These are phyloP conservation scores for Liasis olivaceus DNA, from an alignment of 2,797 vertebrate genomes.

Conservation along the genomic window DNA sequence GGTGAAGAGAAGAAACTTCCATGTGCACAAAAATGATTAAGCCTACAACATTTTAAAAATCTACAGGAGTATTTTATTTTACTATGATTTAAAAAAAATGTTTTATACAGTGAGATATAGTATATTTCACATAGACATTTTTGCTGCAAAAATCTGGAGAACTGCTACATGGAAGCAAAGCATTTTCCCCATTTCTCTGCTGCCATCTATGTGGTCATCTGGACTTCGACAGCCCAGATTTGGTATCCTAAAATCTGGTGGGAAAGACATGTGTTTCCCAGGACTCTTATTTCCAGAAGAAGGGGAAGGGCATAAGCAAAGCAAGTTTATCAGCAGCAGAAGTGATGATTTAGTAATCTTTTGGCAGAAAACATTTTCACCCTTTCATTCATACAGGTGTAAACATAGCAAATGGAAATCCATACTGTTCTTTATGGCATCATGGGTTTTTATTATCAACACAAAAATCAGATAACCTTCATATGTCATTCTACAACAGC, in stretches of 20 bases:
- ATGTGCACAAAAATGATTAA: not conserved
- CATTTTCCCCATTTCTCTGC: not conserved
- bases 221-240: not conserved
- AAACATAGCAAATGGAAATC: constrained; percentile 49
- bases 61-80: not conserved
- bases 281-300: not conserved
- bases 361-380: not conserved
- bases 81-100: not conserved
- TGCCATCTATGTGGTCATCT: not conserved
- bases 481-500: constrained; percentile 11
- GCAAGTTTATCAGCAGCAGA: not conserved
- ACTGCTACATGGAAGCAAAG: not conserved
- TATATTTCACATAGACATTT: not conserved
- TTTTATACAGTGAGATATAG: not conserved
- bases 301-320: not conserved
- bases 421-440: constrained; percentile 24
- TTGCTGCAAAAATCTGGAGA: not conserved
- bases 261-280: not conserved
- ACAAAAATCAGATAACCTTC: constrained; percentile 53
- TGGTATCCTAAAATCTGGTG: not conserved
- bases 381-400: constrained; percentile 41
- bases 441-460: constrained; percentile 15
- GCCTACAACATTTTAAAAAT: not conserved
- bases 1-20: not conserved
- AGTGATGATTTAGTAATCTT: constrained; percentile 9